A percentile compares a stretch with the other conserved stretches of the same genome.
phyloP scores from a whole-genome alignment of 1,140 invertebrate genomes.

The Agrilus planipennis region DNA sequence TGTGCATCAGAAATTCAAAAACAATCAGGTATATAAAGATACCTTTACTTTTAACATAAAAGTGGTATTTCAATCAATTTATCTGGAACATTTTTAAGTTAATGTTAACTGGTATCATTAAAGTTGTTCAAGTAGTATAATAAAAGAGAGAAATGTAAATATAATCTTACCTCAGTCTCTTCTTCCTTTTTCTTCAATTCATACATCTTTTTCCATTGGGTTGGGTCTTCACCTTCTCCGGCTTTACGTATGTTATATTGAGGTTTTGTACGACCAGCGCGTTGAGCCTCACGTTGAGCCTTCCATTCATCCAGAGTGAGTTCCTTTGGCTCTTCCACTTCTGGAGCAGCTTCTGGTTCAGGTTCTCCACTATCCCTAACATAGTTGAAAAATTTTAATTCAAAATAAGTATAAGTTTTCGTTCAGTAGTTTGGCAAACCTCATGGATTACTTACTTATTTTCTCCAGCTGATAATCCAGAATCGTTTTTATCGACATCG shows the following conservation, averaged over 20 bases:
- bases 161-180: constrained; percentile 48
- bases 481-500: constrained; percentile 40
- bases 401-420: background rate
- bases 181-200: constrained; percentile 65
- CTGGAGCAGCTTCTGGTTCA: constrained; percentile 37
- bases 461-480: constrained; percentile 20
- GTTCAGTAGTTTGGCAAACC: background rate
- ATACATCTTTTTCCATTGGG: constrained; percentile 89
- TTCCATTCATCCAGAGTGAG: constrained; percentile 85
- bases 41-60: no score
- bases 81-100: no score
- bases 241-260: constrained; percentile 83
- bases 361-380: constrained; percentile 34
- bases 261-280: constrained; percentile 59
- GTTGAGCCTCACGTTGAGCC: constrained; percentile 57
- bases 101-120: no score
- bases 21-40: constrained; percentile 1
- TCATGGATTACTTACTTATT: constrained; percentile 23
- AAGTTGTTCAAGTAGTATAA: no score
- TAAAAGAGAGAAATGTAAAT: no score
- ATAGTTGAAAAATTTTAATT: background rate
- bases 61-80: no score
- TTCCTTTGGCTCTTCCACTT: constrained; percentile 67
- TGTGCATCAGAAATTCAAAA: constrained; percentile 2
- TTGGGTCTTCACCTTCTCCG: constrained; percentile 80